Conservation (phyloP, 64 coral and sea anemone genomes). For the Anthopleura sola region DNA sequence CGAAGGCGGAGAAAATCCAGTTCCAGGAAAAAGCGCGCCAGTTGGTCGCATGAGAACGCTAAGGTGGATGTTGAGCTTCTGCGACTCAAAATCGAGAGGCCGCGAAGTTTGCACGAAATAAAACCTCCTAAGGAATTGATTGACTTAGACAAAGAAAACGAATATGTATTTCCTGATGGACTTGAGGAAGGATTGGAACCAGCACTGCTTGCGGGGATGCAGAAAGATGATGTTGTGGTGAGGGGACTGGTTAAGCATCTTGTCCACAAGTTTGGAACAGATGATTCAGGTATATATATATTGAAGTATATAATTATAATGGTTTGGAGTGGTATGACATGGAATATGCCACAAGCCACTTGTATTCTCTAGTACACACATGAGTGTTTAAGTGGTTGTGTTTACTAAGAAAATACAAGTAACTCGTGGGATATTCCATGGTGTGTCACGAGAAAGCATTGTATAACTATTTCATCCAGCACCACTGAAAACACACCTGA, state of each 20-base stretch:
- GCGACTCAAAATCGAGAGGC: constrained; percentile 26
- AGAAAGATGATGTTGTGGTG: constrained; percentile 62
- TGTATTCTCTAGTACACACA: no score
- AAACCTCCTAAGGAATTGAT: constrained; percentile 39
- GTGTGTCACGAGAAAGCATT: background rate
- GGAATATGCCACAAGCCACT: no score
- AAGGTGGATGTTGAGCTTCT: constrained; percentile 35
- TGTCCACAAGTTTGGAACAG: constrained; percentile 37
- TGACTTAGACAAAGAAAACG: constrained; percentile 24
- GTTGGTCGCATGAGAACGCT: constrained; percentile 59
- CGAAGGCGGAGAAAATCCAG: constrained; percentile 46
- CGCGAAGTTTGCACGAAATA: constrained; percentile 52
- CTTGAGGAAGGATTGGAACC: constrained; percentile 47
- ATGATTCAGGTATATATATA: background rate
- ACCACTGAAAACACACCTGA: no score
- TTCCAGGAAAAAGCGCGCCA: constrained; percentile 28
- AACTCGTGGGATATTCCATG: no score
- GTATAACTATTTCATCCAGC: no score
- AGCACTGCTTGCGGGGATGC: constrained; percentile 46
- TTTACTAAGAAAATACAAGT: no score
- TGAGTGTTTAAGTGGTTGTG: no score
- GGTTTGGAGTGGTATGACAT: background rate
- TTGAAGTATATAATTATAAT: background rate
- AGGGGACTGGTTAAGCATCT: constrained; percentile 57
- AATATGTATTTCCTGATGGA: constrained; percentile 9